Evolutionary conservation across 2,888 invertebrate species (phyloP).

Genomic region (Nudaria mundana): DNA sequence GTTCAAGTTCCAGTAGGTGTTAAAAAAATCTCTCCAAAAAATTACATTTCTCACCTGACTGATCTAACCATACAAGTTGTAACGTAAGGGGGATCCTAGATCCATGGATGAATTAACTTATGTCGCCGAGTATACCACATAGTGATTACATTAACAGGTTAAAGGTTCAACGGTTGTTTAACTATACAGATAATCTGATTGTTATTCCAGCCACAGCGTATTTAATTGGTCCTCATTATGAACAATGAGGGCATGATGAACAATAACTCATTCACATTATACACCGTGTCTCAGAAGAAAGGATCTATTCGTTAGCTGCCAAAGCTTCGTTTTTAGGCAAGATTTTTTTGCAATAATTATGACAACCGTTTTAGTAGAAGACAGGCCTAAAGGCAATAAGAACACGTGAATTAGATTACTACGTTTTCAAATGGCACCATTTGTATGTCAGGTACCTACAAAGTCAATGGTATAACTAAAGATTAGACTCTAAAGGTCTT

Average conservation of each 20-base stretch:
- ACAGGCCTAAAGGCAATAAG: not conserved
- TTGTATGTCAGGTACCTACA: too few relatives aligned
- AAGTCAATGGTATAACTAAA: too few relatives aligned
- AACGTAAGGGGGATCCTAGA: too few relatives aligned
- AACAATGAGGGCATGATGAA: constrained; percentile 37
- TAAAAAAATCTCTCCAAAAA: too few relatives aligned
- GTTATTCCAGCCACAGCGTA: constrained; percentile 39
- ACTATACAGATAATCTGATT: constrained; percentile 34
- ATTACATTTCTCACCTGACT: too few relatives aligned
- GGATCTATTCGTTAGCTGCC: not conserved
- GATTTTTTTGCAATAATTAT: constrained; percentile 1
- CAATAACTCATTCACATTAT: constrained; percentile 40
- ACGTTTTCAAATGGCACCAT: not conserved
- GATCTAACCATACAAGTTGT: too few relatives aligned
- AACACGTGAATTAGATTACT: not conserved
- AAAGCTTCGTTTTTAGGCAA: not conserved
- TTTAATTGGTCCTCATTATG: constrained; percentile 46
- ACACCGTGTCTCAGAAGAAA: constrained; percentile 15
- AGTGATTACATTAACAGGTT: not conserved
- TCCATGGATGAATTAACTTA: too few relatives aligned
- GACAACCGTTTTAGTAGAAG: not conserved
- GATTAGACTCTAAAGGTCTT: too few relatives aligned
- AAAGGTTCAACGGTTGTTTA: constrained; percentile 37
- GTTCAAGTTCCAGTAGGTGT: too few relatives aligned
- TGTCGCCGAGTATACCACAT: too few relatives aligned